Evolutionary conservation across 2,888 invertebrate genomes (phyloP).

Genomic region (Parnassius orleans): DNA sequence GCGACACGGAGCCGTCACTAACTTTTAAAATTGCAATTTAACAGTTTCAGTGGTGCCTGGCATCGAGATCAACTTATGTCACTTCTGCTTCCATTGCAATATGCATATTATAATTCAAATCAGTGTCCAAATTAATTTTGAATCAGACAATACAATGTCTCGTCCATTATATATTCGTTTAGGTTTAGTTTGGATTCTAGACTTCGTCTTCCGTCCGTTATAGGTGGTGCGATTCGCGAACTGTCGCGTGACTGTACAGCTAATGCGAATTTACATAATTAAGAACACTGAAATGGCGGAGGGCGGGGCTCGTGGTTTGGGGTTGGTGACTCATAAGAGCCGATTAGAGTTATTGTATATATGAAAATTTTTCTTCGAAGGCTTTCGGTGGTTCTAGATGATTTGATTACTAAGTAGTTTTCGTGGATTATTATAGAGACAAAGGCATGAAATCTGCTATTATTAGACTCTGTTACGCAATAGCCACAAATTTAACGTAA

Average conservation of each 20-base stretch:
- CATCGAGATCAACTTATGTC: too few relatives aligned
- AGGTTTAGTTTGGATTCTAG: slow-evolving; percentile 15
- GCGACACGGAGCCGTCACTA: too few relatives aligned
- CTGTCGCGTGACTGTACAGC: slow-evolving; percentile 1
- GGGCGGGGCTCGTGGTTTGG: slow-evolving; percentile 5
- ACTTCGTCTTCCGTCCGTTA: slow-evolving; percentile 3
- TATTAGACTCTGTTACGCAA: background rate
- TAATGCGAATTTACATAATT: slow-evolving; percentile 13
- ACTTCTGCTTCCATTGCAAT: too few relatives aligned
- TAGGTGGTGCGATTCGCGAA: background rate
- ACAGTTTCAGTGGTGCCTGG: too few relatives aligned
- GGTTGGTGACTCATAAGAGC: slow-evolving; percentile 5
- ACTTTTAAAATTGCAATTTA: too few relatives aligned
- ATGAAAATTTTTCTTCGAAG: background rate
- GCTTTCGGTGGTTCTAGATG: background rate
- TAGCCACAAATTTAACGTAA: too few relatives aligned
- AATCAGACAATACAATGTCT: slow-evolving; percentile 10
- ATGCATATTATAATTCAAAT: slow-evolving; percentile 14
- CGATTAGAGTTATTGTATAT: background rate
- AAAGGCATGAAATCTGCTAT: background rate
- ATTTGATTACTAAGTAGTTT: too few relatives aligned
- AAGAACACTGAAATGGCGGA: slow-evolving; percentile 4
- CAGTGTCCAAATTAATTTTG: background rate
- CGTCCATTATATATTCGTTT: slow-evolving; percentile 11
- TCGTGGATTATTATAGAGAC: too few relatives aligned